Evolutionary conservation across 1,140 invertebrate species (phyloP), one percentile per base, ranked within the genome.

Genomic region (Brachionus plicatilis): DNA sequence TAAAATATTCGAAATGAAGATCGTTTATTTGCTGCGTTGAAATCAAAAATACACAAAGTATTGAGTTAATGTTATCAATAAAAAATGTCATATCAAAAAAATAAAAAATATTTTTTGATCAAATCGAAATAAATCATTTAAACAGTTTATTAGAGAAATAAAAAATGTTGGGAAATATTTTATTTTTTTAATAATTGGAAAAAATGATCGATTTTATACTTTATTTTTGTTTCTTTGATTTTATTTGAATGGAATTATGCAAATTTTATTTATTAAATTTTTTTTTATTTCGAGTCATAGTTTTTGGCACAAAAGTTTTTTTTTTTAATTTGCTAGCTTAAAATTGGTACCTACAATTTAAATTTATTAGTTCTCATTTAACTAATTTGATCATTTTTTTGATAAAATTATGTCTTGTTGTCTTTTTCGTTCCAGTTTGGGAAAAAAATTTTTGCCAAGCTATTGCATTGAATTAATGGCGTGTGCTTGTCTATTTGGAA

Each of bases 181-280:
- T 41, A 41, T 41, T n/a, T 11, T n/a, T 43, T 11, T 20, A 72
- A 72, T 17, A 72, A 72, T 20, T 72, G 14, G 33, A 43, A 20
- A 24, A 72, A 72, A 72, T 43, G 68, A 72, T 72, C 68, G 68
- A 72, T 72, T 72, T 72, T 72, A 20, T 43, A 43, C 37, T 72
- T 29, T 72, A 43, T 72, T 43, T 72, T n/a, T 27, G 11, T 66
- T 66, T 68, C 33, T 68, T 6, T 29, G 3, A 12, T 33, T 68
- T 72, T 45, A n/a, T 41, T 72, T 72, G 17, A 20, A 20, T 37
- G 33, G 33, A 43, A 43, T 37, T 72, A 72, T 72, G 68, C 68
- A 72, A 72, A 72, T 72, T 72, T 72, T 72, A 72, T 72, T 72
- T 43, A 43, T 72, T 12, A 68, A 33, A 68, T 14, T 33, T 14